phyloP scores from a whole-genome alignment of 2,888 invertebrate species.

The Noctua fimbriata region DNA sequence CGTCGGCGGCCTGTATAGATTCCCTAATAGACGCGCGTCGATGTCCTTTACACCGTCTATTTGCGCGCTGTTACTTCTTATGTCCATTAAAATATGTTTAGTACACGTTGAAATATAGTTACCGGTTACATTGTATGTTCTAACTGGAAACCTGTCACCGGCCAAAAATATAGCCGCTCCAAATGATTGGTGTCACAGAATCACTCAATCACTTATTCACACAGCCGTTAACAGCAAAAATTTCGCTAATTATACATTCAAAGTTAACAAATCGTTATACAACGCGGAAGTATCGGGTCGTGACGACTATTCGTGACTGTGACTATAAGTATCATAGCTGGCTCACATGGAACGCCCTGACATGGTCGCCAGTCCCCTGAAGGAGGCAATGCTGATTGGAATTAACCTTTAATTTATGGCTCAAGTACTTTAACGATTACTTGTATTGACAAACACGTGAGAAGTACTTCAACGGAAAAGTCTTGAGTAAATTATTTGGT shows the following conservation, averaged over 20 bases:
- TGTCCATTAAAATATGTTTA: neutral
- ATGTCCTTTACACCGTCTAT: neutral
- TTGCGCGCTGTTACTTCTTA: neutral
- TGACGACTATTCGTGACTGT: slow-evolving; percentile 63
- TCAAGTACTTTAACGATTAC: neutral
- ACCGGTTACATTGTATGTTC: neutral
- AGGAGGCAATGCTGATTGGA: slow-evolving; percentile 31
- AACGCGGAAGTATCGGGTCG: slow-evolving; percentile 66
- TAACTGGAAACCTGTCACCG: neutral
- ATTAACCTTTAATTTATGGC: slow-evolving; percentile 32
- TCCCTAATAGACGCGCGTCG: neutral
- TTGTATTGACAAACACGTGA: neutral
- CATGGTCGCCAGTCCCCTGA: slow-evolving; percentile 40
- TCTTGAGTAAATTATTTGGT: slow-evolving; percentile 22
- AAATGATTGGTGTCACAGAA: slow-evolving; percentile 21
- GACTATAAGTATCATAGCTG: slow-evolving; percentile 28
- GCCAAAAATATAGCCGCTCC: neutral
- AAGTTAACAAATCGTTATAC: slow-evolving; percentile 62
- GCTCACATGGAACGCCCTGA: slow-evolving; percentile 40
- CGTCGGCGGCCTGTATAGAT: no score
- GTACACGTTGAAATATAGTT: neutral
- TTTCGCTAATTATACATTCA: slow-evolving; percentile 68
- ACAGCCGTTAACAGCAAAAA: slow-evolving; percentile 42
- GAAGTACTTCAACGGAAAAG: slow-evolving; percentile 16
- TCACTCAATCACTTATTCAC: slow-evolving; percentile 32